Evolutionary conservation across 2,888 invertebrate genomes (phyloP).

Genomic region (Aphodius granarius): DNA sequence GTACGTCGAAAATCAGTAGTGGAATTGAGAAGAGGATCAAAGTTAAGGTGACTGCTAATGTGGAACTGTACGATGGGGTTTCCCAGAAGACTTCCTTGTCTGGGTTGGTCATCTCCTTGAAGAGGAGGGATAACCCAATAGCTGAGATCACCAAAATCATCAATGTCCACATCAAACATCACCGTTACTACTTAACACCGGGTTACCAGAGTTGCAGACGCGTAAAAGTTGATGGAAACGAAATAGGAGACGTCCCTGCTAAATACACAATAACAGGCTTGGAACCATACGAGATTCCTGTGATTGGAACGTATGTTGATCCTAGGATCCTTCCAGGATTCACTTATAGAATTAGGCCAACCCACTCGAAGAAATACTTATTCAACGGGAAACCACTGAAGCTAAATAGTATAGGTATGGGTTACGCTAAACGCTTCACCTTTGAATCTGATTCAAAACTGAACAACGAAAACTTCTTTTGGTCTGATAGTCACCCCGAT

Average conservation of each 20-base stretch:
- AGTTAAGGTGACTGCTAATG: slow-evolving; percentile 60
- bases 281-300: slow-evolving; percentile 68
- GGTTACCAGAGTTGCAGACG: slow-evolving; percentile 62
- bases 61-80: slow-evolving; percentile 63
- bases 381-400: slow-evolving; percentile 63
- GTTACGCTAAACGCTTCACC: slow-evolving; percentile 69
- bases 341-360: slow-evolving; percentile 65
- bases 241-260: slow-evolving; percentile 63
- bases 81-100: slow-evolving; percentile 58
- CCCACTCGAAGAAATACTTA: slow-evolving; percentile 59
- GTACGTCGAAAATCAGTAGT: slow-evolving; percentile 39
- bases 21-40: slow-evolving; percentile 59
- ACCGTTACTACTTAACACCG: slow-evolving; percentile 58
- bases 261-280: slow-evolving; percentile 67
- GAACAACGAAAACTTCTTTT: slow-evolving; percentile 64
- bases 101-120: slow-evolving; percentile 59
- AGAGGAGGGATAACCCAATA: slow-evolving; percentile 51
- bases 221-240: slow-evolving; percentile 57
- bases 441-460: slow-evolving; percentile 63
- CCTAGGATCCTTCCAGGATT: slow-evolving; percentile 67
- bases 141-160: slow-evolving; percentile 56
- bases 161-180: slow-evolving; percentile 56
- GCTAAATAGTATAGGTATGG: slow-evolving; percentile 64
- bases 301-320: slow-evolving; percentile 60
- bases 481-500: slow-evolving; percentile 70